Evolutionary conservation across 2,888 invertebrate genomes (phyloP), one percentile per base, ranked within the genome.

Genomic region (Stictocephala bisonia): DNA sequence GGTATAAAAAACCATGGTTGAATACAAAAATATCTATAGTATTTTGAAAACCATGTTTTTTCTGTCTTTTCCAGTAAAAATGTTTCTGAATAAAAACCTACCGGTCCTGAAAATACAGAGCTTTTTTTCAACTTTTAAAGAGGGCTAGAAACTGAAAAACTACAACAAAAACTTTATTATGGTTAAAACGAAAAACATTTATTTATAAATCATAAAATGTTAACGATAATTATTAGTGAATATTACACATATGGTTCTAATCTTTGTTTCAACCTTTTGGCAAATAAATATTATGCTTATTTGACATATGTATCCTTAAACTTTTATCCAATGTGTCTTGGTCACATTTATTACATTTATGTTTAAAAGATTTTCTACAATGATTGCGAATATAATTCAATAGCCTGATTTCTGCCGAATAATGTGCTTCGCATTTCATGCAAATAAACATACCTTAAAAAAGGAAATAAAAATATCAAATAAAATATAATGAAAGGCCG

Each of bases 291-390:
- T 60, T 31, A n/a, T 60, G 60, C 22, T 60, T 60, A 13, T 40
- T 60, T 22, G 22, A 35, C 60, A 60, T 60, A 29, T 60, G 60
- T 22, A 35, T 60, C 40, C 60, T 31, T 40, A 60, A 24, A 60
- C 40, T 27, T 2, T 20, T 13, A 40, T 60, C 60, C 60, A 60
- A 22, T 35, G n/a, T 11, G 60, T 60, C 29, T 27, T 18, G 40
- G 40, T 40, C 22, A 40, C 60, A 60, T 24, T 60, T 29, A 9
- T n/a, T 35, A 22, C 60, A 60, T n/a, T 15, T 2, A 9, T n/a
- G 18, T 13, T 60, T 22, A 11, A 40, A 40, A 2, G 27, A 11
- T 24, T 60, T 60, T 13, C 40, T 29, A 27, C 60, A 60, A 20
- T 60, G 60, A 22, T 40, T 20, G 13, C 40, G 35, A 2, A 35